These are phyloP conservation scores for Synanthedon tipuliformis DNA, from an alignment of 2,888 invertebrate species.

Conservation along the genomic window DNA sequence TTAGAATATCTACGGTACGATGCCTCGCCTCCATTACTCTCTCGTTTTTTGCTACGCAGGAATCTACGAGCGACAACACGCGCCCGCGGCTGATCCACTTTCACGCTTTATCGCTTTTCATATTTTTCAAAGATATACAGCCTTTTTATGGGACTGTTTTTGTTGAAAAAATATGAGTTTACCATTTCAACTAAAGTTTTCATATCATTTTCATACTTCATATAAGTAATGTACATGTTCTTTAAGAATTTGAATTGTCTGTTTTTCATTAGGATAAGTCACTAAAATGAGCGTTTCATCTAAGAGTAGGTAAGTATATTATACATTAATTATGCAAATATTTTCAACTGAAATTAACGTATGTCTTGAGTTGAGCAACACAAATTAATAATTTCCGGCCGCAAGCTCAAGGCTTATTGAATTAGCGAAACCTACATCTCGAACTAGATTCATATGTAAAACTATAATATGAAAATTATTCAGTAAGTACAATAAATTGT, in stretches of 20 bases:
- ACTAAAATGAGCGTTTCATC: too few relatives aligned
- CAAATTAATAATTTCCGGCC: slow-evolving; percentile 52
- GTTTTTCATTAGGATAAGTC: too few relatives aligned
- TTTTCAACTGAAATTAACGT: neutral
- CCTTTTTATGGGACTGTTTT: too few relatives aligned
- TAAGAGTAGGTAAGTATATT: too few relatives aligned
- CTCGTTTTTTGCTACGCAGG: slow-evolving; percentile 56
- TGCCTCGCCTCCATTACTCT: slow-evolving; percentile 56
- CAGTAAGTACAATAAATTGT: too few relatives aligned
- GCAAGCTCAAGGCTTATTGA: slow-evolving; percentile 32
- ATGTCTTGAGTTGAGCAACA: slow-evolving; percentile 23
- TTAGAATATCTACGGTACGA: slow-evolving; percentile 70
- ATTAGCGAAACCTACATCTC: slow-evolving; percentile 18
- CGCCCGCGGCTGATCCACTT: slow-evolving; percentile 34
- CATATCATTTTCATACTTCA: too few relatives aligned
- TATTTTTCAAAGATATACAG: neutral
- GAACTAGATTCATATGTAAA: neutral
- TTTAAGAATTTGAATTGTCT: too few relatives aligned
- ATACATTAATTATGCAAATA: neutral
- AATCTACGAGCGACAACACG: slow-evolving; percentile 25
- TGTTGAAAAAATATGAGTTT: too few relatives aligned
- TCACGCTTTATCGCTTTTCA: slow-evolving; percentile 37
- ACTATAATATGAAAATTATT: neutral
- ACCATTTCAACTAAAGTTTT: too few relatives aligned
- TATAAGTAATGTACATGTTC: too few relatives aligned